phyloP scores from a whole-genome alignment of 2,113 vertebrate species.

The Lepisosteus oculatus region DNA sequence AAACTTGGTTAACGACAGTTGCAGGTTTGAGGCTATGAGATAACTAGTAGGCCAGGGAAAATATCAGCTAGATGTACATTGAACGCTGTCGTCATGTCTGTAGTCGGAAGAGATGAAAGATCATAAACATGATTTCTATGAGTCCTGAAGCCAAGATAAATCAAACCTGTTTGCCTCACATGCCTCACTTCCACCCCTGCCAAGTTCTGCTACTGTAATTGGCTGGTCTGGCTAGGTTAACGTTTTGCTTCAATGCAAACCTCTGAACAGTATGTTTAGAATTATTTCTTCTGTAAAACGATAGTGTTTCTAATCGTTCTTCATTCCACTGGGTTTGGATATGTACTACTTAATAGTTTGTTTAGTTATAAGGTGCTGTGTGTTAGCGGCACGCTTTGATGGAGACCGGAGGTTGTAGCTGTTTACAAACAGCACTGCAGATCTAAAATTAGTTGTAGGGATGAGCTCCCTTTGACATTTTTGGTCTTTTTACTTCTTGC shows the following conservation, averaged over 20 bases:
- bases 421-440: conserved; percentile 56
- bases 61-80: neutral
- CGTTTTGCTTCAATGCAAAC: no score
- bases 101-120: conserved; percentile 7
- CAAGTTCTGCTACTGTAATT: no score
- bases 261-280: no score
- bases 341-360: no score
- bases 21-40: neutral
- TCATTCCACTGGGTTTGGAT: no score
- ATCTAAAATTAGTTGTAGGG: conserved; percentile 44
- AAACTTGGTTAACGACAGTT: conserved; percentile 23
- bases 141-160: no score
- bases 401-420: conserved; percentile 58
- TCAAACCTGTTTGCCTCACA: neutral
- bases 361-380: conserved; percentile 3
- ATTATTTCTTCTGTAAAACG: no score
- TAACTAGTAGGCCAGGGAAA: neutral
- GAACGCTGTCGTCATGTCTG: conserved; percentile 24
- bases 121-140: neutral
- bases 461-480: conserved; percentile 17
- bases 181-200: no score
- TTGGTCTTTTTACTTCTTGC: conserved; percentile 36
- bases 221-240: no score
- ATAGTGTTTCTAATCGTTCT: no score
- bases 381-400: no score